A percentile compares a stretch with the other conserved stretches of the same genome.
Conservation (phyloP, 37 sponge, comb jelly and placozoan species). For the Axinella damicornis region DNA sequence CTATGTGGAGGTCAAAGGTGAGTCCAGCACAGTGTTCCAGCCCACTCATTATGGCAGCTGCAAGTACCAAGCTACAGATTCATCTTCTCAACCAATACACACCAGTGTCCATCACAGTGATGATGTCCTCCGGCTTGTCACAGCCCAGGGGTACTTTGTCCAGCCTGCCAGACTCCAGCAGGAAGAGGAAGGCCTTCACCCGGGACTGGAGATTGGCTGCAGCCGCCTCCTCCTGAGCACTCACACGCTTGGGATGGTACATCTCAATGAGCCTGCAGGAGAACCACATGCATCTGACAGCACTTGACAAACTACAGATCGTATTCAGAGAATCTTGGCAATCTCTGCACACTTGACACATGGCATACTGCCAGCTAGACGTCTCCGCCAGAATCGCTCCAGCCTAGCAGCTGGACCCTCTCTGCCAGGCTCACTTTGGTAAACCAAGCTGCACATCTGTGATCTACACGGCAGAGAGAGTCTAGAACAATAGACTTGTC, state of each 20-base stretch:
- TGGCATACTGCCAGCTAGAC: no score
- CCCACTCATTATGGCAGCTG: not conserved
- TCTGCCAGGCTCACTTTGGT: no score
- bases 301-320: no score
- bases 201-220: conserved; percentile 40
- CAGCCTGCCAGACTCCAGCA: conserved; percentile 44
- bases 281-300: not conserved
- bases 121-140: conserved; percentile 27
- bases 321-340: no score
- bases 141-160: conserved; percentile 34
- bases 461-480: no score
- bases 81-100: not conserved
- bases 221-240: not conserved
- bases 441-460: no score
- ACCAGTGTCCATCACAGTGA: conserved; percentile 66
- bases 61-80: no score
- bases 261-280: conserved; percentile 57
- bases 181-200: conserved; percentile 39
- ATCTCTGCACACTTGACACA: no score
- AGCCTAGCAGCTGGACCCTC: no score
- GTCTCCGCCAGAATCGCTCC: no score
- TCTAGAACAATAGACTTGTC: no score
- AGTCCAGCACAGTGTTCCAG: not conserved
- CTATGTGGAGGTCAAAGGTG: no score
- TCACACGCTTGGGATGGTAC: conserved; percentile 72